phyloP scores from a whole-genome alignment of 2,797 vertebrate genomes.

The Myotis planiceps region DNA sequence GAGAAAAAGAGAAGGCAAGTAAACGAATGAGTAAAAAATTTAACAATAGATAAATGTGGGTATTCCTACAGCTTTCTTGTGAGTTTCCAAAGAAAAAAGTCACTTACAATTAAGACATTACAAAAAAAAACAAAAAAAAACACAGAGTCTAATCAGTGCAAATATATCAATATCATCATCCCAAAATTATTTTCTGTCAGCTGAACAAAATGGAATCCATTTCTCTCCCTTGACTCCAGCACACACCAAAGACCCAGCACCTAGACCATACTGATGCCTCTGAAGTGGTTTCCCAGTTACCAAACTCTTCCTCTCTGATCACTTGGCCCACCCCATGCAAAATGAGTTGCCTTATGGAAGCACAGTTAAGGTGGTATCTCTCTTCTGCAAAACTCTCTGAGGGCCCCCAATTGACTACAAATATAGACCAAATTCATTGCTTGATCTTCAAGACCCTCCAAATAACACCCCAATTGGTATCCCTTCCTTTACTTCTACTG shows the following conservation, averaged over 20 bases:
- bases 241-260: background rate
- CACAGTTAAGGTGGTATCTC: background rate
- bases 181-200: background rate
- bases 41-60: background rate
- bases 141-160: background rate
- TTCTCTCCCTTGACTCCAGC: background rate
- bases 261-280: background rate
- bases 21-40: slow-evolving; percentile 1
- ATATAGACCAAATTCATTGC: background rate
- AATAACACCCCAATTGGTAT: background rate
- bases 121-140: no score
- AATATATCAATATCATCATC: background rate
- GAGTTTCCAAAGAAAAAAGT: background rate
- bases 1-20: background rate
- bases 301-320: background rate
- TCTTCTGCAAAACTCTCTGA: background rate
- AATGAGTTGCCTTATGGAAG: background rate
- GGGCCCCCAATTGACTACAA: background rate
- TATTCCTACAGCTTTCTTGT: background rate
- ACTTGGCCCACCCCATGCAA: background rate
- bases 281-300: background rate
- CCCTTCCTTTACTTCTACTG: background rate
- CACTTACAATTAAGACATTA: background rate
- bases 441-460: background rate
- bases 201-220: background rate